A percentile compares a stretch with the other conserved stretches of the same genome.
These are phyloP conservation scores for Phrixothrix hirtus DNA, from an alignment of 2,888 invertebrate species.

Conservation along the genomic window DNA sequence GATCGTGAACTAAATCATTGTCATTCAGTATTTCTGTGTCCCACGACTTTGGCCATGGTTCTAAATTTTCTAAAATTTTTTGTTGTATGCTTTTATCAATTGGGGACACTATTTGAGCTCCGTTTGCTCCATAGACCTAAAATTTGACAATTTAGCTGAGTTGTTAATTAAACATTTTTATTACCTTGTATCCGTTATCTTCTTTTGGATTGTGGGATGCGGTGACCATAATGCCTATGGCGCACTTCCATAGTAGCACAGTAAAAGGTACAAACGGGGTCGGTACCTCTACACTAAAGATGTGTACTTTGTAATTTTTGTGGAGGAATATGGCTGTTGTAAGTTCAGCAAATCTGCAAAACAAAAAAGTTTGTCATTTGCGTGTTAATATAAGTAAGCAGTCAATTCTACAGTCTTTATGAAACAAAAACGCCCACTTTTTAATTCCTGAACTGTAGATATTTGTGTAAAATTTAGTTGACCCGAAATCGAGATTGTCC, in stretches of 20 bases:
- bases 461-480: no score
- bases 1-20: conserved; percentile 68
- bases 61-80: conserved; percentile 73
- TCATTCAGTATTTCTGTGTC: conserved; percentile 63
- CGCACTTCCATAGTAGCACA: conserved; percentile 71
- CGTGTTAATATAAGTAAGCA: no score
- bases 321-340: conserved; percentile 82
- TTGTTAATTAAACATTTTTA: conserved; percentile 3
- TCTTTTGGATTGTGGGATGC: conserved; percentile 97
- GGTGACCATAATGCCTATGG: conserved; percentile 97
- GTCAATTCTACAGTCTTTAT: no score
- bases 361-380: conserved; percentile 3
- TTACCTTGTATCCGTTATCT: conserved; percentile 93
- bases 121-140: conserved; percentile 89
- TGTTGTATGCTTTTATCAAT: conserved; percentile 86
- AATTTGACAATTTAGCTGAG: conserved; percentile 7
- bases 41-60: conserved; percentile 82
- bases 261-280: conserved; percentile 94
- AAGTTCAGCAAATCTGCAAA: conserved; percentile 81
- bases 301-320: conserved; percentile 63
- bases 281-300: conserved; percentile 80
- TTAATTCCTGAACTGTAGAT: no score
- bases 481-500: no score
- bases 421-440: no score
- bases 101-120: conserved; percentile 92